Evolutionary conservation across 1,140 invertebrate species (phyloP).

Genomic region (Marisa cornuarietis): DNA sequence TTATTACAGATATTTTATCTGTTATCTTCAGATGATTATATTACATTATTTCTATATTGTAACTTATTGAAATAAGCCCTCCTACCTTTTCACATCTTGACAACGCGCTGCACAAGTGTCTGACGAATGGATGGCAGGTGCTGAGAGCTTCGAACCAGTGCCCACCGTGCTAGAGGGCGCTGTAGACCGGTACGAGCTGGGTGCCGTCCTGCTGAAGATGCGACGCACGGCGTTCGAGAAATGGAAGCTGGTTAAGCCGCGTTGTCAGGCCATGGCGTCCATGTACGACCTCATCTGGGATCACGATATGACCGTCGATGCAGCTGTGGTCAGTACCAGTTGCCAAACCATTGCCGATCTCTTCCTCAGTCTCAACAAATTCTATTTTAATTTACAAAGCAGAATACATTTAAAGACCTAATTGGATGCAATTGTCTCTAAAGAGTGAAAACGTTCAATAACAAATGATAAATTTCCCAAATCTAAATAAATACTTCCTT

Average conservation of each 20-base stretch:
- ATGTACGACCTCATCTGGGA: constrained; percentile 27
- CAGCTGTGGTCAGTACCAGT: constrained; percentile 8
- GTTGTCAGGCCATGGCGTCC: constrained; percentile 16
- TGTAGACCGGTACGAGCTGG: constrained; percentile 22
- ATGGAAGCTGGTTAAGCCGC: constrained; percentile 2
- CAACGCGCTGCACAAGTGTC: neutral
- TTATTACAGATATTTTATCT: too few relatives aligned
- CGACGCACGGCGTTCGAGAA: constrained; percentile 1
- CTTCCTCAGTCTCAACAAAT: too few relatives aligned
- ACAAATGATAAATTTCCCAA: too few relatives aligned
- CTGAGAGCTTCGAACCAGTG: constrained; percentile 14
- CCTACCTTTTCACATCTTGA: neutral
- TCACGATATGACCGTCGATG: constrained; percentile 15
- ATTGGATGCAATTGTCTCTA: too few relatives aligned
- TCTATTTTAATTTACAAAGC: too few relatives aligned
- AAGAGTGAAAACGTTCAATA: too few relatives aligned
- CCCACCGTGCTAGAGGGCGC: constrained; percentile 21
- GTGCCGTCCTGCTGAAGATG: constrained; percentile 17
- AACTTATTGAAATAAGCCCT: neutral
- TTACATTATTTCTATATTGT: too few relatives aligned
- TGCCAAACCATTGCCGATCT: too few relatives aligned
- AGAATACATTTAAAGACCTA: too few relatives aligned
- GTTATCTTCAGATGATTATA: too few relatives aligned
- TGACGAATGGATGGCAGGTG: neutral
- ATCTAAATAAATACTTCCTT: too few relatives aligned